Evolutionary conservation across 2,888 invertebrate genomes (phyloP), one percentile per base, ranked within the genome.

Genomic region (Choristoneura rosaceana): DNA sequence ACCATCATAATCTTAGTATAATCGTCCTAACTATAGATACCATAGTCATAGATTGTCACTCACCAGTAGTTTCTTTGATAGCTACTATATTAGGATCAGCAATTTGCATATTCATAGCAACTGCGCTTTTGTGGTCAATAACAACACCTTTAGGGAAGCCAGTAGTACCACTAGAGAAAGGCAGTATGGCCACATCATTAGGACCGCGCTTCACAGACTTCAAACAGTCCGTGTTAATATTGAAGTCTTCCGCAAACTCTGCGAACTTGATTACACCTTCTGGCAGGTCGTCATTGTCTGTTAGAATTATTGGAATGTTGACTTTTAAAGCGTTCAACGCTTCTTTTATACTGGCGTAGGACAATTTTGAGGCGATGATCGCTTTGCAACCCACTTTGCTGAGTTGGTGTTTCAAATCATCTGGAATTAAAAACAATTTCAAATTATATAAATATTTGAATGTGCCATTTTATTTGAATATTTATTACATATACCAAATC

Each of bases 161-260:
- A 0, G 98, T 98, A 0, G 98, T 98, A 0, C 97, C 97, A 82
- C 98, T 98, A 0, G 98, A 98, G 87, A 97, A 98, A 0, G 98
- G 98, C 76, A 98, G 82, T 17, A 97, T 89, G 0, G 95, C 95
- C 4, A 96, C 82, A 78, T 97, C 97, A 9, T 96, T 92, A 0
- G 94, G 85, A 45, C 81, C 84, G 50, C 94, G 82, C 9, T 89
- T 84, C 33, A 92, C 89, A 0, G 90, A 83, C 75, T 91, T 94
- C 67, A 96, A 80, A 76, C 93, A 92, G 62, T 91, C 89, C 0
- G 93, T 93, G 69, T 96, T 94, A 4, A 95, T 85, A 67, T 86
- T 86, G 70, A 94, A 89, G 50, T 94, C 94, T 81, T 95, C 94
- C 0, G 94, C 94, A n/a, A 96, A 84, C 81, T 96, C 96, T 12